phyloP scores from a whole-genome alignment of 2,797 vertebrate genomes.

The Gambusia yucatana region DNA sequence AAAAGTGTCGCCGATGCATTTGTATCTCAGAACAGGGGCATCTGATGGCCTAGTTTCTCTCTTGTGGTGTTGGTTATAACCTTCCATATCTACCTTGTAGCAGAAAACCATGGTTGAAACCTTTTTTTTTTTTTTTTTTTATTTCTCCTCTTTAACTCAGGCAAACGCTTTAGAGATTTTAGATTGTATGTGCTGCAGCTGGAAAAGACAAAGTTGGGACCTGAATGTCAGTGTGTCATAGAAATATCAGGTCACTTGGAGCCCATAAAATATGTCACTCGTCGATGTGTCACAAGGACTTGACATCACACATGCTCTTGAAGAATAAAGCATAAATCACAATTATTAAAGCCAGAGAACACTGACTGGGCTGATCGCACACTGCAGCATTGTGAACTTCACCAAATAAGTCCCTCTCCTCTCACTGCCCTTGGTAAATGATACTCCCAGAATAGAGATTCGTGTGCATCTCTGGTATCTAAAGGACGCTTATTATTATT shows the following conservation, averaged over 20 bases:
- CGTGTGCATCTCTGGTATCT: constrained; percentile 62
- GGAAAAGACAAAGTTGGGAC: constrained; percentile 48
- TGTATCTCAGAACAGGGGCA: constrained; percentile 69
- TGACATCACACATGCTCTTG: constrained; percentile 59
- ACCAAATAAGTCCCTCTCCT: constrained; percentile 66
- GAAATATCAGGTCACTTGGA: constrained; percentile 72
- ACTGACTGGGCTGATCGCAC: constrained; percentile 61
- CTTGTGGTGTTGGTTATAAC: constrained; percentile 40
- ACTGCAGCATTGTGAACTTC: constrained; percentile 54
- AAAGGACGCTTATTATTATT: constrained; percentile 52
- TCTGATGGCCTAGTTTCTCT: constrained; percentile 69
- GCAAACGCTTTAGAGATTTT: not conserved
- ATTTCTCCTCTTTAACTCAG: constrained; percentile 5
- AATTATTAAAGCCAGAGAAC: constrained; percentile 78
- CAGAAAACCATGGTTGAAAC: constrained; percentile 30
- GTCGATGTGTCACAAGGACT: constrained; percentile 62
- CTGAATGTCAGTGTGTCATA: constrained; percentile 45
- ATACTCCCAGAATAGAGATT: constrained; percentile 77
- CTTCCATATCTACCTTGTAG: constrained; percentile 34
- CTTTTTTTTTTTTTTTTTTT: constrained; percentile 47
- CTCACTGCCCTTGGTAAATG: constrained; percentile 74
- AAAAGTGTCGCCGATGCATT: constrained; percentile 46
- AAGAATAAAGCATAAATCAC: constrained; percentile 80
- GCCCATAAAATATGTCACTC: constrained; percentile 72
- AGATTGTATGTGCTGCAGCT: constrained; percentile 34